phyloP scores from a whole-genome alignment of 2,797 vertebrate genomes.

The Phrynocephalus guinanensis region DNA sequence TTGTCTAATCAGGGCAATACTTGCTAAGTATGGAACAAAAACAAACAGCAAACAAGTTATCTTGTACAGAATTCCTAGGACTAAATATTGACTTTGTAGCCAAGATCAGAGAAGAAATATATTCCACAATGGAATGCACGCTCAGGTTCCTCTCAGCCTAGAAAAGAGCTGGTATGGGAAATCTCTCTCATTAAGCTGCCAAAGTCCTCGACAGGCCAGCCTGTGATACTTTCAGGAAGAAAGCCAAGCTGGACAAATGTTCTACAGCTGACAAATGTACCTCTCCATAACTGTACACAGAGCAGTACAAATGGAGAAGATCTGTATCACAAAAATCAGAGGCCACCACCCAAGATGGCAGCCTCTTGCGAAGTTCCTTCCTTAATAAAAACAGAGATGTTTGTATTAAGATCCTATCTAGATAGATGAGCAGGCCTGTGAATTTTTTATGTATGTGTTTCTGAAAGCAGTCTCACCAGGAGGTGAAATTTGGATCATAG shows the following conservation, averaged over 20 bases:
- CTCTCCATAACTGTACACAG: not conserved
- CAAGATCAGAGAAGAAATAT: constrained; percentile 18
- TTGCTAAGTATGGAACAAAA: constrained; percentile 46
- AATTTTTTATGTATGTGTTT: not conserved
- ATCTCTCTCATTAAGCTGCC: constrained; percentile 49
- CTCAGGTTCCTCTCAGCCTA: not conserved
- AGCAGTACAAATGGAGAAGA: not conserved
- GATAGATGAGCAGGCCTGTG: not conserved
- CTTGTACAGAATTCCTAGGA: constrained; percentile 48
- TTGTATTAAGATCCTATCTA: not conserved
- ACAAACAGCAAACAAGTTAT: constrained; percentile 15
- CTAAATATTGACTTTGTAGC: constrained; percentile 33
- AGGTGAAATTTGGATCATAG: not conserved
- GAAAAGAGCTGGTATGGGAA: constrained; percentile 34
- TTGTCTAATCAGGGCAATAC: constrained; percentile 25
- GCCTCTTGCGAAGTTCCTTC: not conserved
- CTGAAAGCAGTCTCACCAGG: not conserved
- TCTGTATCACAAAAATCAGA: not conserved
- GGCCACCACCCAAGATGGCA: not conserved
- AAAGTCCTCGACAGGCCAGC: constrained; percentile 15
- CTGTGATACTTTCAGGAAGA: not conserved
- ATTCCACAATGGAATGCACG: constrained; percentile 47
- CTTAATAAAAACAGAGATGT: not conserved
- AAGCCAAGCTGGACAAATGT: not conserved
- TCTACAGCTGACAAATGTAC: constrained; percentile 12